phyloP scores from a whole-genome alignment of 2,113 vertebrate genomes.

The Sakesphorus luctuosus region DNA sequence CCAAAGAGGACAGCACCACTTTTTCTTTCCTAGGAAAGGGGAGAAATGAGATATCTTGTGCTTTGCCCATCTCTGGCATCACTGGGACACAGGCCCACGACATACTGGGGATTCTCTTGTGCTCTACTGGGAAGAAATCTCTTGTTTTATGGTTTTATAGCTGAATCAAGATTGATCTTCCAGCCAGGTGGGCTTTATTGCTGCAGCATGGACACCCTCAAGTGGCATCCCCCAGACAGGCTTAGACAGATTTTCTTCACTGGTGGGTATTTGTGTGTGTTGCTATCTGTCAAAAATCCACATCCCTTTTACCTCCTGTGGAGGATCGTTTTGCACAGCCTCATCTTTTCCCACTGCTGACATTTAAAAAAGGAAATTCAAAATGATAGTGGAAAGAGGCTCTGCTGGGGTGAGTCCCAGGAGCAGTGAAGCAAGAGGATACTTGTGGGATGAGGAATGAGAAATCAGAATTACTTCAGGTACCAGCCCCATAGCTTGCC shows the following conservation, averaged over 20 bases:
- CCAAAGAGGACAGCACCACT: neutral
- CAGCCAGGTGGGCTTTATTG: neutral
- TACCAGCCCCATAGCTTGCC: neutral
- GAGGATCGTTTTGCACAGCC: neutral
- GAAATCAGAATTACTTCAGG: neutral
- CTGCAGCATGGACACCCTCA: neutral
- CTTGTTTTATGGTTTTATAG: neutral
- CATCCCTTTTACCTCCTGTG: neutral
- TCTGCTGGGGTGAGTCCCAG: neutral
- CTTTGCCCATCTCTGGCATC: neutral
- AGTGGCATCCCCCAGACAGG: neutral
- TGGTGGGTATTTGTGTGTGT: neutral
- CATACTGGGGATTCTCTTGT: neutral
- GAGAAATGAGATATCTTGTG: neutral
- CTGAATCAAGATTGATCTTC: neutral
- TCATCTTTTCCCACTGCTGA: neutral
- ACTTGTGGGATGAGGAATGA: fast-evolving
- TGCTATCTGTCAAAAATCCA: neutral
- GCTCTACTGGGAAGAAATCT: neutral
- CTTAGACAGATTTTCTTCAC: neutral
- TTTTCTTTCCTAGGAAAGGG: neutral
- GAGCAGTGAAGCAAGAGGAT: neutral
- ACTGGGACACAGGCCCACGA: fast-evolving
- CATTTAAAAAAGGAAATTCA: neutral
- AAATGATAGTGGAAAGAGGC: neutral